Base-by-base conservation (phyloP, 2,888 invertebrate genomes). In the Paralinhomoeus sp. region DNA sequence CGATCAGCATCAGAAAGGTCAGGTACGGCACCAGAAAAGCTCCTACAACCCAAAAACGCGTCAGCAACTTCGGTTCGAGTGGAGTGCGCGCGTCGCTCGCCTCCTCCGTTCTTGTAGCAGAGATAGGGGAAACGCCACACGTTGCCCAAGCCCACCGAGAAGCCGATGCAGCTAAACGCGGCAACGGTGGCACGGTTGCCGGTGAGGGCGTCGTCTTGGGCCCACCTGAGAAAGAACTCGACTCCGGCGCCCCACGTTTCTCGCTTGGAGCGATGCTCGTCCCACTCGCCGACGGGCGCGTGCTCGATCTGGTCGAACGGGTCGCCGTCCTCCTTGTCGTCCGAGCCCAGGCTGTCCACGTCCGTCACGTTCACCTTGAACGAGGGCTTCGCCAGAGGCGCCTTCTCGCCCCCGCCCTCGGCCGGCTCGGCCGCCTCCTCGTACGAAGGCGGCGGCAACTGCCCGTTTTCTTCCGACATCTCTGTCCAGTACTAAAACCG, bases 211-310 rank as follows among this genome's bases (percentile, higher is more conserved):
- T n/a, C n/a, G n/a, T n/a, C n/a, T n/a, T n/a, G n/a, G n/a, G n/a
- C 41, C 2, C 3, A 42, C 37, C 37, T 37, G 33, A 77, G 66
- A 23, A 77, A 67, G 61, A 77, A 77, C 64, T 77, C 77, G 56
- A 76, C 76, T 46, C 75, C 71, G n/a, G 76, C 76, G 17, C 75
- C 74, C 77, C 77, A 77, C 57, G 73, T 24, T 75, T 47, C 76
- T 76, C 5, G 76, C 71, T 54, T 71, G 75, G 13, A 74, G 75
- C 64, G 46, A 40, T 50, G 52, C 44, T 50, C 50, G 44, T 52
- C 21, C 50, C 44, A 42, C 7, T 41, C 35, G 7, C 24, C 40
- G 9, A 27, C 27, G 7, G 27, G 27, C 27, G 5, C 27, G 27
- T 5, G 27, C 27, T 27, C 27, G 27, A 27, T 27, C n/a, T n/a